Percentiles rank a stretch among this genome's conserved stretches.
Evolutionary conservation across 2,113 vertebrate genomes (phyloP).

Genomic region (Elaphurus davidianus): DNA sequence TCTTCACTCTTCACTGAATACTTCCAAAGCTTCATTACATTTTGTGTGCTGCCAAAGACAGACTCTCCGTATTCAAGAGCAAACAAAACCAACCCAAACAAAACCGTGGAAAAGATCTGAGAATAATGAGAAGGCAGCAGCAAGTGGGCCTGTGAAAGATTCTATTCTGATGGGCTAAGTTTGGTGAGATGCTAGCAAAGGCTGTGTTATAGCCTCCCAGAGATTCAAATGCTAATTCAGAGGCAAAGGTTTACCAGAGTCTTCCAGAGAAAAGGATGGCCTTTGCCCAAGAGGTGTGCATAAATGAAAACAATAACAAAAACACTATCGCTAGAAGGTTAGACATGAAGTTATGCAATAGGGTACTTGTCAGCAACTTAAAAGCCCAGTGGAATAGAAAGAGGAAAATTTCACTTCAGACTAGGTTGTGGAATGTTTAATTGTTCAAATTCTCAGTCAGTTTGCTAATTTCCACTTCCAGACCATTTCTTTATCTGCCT

Average conservation of each 20-base stretch:
- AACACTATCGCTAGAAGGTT: accelerated
- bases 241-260: background rate
- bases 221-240: slow-evolving; percentile 54
- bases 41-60: background rate
- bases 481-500: background rate
- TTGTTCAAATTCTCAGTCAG: background rate
- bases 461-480: background rate
- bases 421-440: background rate
- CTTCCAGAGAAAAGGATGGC: background rate
- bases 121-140: background rate
- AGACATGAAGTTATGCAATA: background rate
- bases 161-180: background rate
- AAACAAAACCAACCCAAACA: background rate
- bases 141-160: background rate
- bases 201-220: background rate
- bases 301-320: background rate
- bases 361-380: background rate
- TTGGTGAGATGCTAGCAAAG: background rate
- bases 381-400: background rate
- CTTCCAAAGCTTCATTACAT: background rate
- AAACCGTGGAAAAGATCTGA: background rate
- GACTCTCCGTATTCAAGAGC: background rate
- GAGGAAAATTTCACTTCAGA: background rate
- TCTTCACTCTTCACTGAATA: background rate
- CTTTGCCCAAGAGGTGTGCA: slow-evolving; percentile 16